phyloP scores from a whole-genome alignment of 2,888 invertebrate genomes.

The Drosophila borealis region DNA sequence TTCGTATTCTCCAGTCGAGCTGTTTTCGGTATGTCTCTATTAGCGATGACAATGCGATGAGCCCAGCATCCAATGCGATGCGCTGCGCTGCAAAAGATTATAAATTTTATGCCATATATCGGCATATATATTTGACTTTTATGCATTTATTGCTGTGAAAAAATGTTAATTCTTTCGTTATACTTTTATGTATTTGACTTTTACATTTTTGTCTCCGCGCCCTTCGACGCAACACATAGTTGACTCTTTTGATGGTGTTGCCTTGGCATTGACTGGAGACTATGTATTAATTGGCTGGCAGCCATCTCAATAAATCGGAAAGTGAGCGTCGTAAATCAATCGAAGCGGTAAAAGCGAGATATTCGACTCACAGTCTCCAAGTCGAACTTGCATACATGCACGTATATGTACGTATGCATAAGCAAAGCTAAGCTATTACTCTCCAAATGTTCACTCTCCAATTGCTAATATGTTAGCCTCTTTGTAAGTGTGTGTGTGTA shows the following conservation, averaged over 20 bases:
- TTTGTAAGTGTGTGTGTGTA: neutral
- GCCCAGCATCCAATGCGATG: slow-evolving; percentile 45
- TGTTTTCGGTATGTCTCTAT: slow-evolving; percentile 74
- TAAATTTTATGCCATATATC: slow-evolving; percentile 69
- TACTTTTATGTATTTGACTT: slow-evolving; percentile 69
- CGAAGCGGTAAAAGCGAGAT: slow-evolving; percentile 30
- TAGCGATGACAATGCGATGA: slow-evolving; percentile 65
- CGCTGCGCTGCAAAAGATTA: slow-evolving; percentile 63
- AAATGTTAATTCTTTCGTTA: slow-evolving; percentile 77
- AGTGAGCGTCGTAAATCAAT: slow-evolving; percentile 72
- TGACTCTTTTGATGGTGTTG: slow-evolving; percentile 53
- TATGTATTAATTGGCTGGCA: slow-evolving; percentile 77
- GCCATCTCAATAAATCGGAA: slow-evolving; percentile 58
- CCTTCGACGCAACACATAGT: slow-evolving; percentile 49
- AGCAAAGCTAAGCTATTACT: neutral
- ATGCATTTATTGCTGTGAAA: slow-evolving; percentile 81
- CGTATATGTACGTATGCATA: neutral
- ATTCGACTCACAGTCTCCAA: neutral
- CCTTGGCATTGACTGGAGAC: slow-evolving; percentile 33
- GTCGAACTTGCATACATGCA: neutral
- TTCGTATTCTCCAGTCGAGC: slow-evolving; percentile 22
- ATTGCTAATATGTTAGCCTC: too few species aligned
- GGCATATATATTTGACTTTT: slow-evolving; percentile 61
- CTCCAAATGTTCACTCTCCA: neutral
- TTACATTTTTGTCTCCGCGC: slow-evolving; percentile 58